phyloP scores from a whole-genome alignment of 1,140 invertebrate genomes.

The Drosophila simulans region DNA sequence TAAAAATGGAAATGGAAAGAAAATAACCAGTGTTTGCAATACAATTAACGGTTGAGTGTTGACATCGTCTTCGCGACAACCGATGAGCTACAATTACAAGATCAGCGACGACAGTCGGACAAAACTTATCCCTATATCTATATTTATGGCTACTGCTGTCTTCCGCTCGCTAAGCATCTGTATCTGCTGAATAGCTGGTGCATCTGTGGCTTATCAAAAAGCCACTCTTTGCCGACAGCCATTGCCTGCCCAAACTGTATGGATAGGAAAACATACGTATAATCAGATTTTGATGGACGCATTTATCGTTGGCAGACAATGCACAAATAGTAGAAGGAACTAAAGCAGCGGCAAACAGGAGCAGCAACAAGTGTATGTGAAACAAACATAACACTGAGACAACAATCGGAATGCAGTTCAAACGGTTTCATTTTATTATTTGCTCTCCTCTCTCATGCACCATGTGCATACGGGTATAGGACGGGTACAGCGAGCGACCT shows the following conservation, averaged over 20 bases:
- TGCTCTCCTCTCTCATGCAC: background rate
- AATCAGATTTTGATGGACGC: slow-evolving; percentile 3
- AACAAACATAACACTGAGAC: slow-evolving; percentile 51
- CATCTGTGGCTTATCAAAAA: slow-evolving; percentile 66
- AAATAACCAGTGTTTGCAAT: slow-evolving; percentile 66
- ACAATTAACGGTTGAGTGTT: slow-evolving; percentile 74
- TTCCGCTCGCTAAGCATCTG: background rate
- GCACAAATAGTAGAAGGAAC: slow-evolving; percentile 28
- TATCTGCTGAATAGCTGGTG: background rate
- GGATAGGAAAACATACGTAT: slow-evolving; percentile 50
- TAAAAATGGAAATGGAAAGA: slow-evolving; percentile 9
- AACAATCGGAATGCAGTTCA: background rate
- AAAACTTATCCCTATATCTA: slow-evolving; percentile 7
- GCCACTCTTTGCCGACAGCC: slow-evolving; percentile 30
- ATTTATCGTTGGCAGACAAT: slow-evolving; percentile 13
- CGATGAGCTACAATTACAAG: slow-evolving; percentile 63
- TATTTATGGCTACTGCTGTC: background rate
- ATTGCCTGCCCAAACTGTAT: slow-evolving; percentile 74
- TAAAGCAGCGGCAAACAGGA: slow-evolving; percentile 37
- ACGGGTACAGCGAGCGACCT: background rate
- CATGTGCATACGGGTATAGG: background rate
- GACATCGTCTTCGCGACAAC: slow-evolving; percentile 17
- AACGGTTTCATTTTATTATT: background rate
- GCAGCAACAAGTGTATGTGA: slow-evolving; percentile 68
- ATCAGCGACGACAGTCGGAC: slow-evolving; percentile 48